A percentile compares a stretch with the other conserved stretches of the same genome.
Evolutionary conservation across 1,140 invertebrate genomes (phyloP).

Genomic region (Trinorchestia longiramus): DNA sequence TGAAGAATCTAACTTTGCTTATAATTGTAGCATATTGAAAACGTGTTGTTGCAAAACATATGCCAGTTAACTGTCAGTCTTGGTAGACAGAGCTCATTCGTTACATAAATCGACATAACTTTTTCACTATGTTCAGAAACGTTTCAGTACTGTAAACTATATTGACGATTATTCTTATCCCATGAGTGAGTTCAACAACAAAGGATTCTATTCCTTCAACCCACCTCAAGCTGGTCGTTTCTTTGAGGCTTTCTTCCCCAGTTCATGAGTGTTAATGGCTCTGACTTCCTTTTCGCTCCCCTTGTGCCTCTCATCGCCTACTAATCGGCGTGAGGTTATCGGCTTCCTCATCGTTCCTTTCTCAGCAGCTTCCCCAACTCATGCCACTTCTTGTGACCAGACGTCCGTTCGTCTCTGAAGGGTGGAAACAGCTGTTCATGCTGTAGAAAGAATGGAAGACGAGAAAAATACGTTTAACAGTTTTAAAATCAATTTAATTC

Average conservation of each 20-base stretch:
- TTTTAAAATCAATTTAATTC: background rate
- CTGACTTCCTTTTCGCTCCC: conserved; percentile 32
- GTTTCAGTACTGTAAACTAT: background rate
- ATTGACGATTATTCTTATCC: background rate
- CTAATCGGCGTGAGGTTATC: conserved; percentile 46
- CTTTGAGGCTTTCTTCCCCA: background rate
- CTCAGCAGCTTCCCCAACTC: background rate
- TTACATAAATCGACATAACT: background rate
- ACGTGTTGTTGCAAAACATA: background rate
- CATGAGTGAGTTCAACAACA: background rate
- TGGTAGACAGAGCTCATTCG: background rate
- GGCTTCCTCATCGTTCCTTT: conserved; percentile 36
- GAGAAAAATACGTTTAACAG: background rate
- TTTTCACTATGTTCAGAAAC: background rate
- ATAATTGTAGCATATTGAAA: background rate
- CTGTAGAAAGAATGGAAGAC: background rate
- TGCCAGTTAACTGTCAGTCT: background rate
- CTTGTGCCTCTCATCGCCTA: conserved; percentile 46
- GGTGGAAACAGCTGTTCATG: background rate
- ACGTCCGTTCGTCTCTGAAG: background rate
- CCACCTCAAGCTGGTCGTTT: background rate
- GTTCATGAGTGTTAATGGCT: conserved; percentile 31
- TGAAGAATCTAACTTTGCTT: background rate
- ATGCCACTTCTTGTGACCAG: background rate
- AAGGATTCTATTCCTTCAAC: background rate